Evolutionary conservation across 2,888 invertebrate species (phyloP), one percentile per base, ranked within the genome.

Genomic region (Apocheima hispidaria): DNA sequence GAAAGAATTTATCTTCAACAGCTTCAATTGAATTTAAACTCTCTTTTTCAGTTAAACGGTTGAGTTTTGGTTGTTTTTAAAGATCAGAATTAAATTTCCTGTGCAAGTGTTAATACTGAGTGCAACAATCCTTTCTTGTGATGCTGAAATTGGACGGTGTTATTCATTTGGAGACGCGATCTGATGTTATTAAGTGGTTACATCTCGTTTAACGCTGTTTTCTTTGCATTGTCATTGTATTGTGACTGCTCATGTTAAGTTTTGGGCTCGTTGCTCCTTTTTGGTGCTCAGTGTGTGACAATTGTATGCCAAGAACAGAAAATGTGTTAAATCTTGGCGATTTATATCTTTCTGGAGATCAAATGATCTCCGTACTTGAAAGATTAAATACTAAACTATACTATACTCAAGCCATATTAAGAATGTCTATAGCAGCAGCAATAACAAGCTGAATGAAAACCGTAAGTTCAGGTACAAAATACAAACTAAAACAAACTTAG

Each of bases 81-180:
- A 60, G 75, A 72, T 62, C 12, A 30, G 82, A 86, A 87, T 87
- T 85, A 82, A 87, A 88, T 87, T 86, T 83, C 75, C 74, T 74
- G 79, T 83, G 84, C 84, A 82, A 85, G 85, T 86, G 87, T 86
- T 87, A 83, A 84, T 79, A 77, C 71, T 73, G 77, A 83, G 82
- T 83, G 86, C 83, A 87, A 82, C 81, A 86, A 84, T 86, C 83
- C 86, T 85, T 84, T 85, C 75, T 82, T 81, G 78, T 73, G 76
- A 72, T 78, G 76, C 75, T 74, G 73, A 79, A 86, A 83, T 84
- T 83, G 81, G 80, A 79, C 63, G 79, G 73, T 74, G 81, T 84
- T 83, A 84, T 82, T 74, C 79, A 78, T 82, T 79, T 71, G 55
- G 55, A 50, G 79, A 77, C 72, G 73, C 72, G 73, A 72, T 78